Evolutionary conservation across 35 echinoderm and acorn worm genomes (phyloP).

Genomic region (Chiridota heheva): DNA sequence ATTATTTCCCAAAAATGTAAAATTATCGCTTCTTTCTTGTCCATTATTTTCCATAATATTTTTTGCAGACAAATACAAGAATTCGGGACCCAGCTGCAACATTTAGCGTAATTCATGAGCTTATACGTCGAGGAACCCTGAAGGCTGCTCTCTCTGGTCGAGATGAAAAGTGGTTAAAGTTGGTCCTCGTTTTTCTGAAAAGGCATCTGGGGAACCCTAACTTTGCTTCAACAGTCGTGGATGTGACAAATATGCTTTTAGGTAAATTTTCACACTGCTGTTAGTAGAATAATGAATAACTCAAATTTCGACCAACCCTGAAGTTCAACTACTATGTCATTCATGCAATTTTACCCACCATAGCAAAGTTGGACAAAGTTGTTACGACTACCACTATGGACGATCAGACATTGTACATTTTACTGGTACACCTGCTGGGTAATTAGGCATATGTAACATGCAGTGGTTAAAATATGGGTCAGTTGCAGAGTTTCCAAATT

Average conservation of each 20-base stretch:
- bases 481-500: not conserved
- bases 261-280: slow-evolving; percentile 39
- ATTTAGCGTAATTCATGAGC: slow-evolving; percentile 81
- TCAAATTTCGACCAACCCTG: not conserved
- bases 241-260: slow-evolving; percentile 79
- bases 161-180: slow-evolving; percentile 77
- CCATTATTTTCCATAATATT: too few species aligned
- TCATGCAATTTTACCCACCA: too few species aligned
- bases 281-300: not conserved
- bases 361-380: too few species aligned
- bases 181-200: slow-evolving; percentile 77
- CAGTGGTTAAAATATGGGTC: not conserved
- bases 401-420: too few species aligned
- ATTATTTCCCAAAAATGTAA: not conserved
- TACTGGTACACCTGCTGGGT: too few species aligned
- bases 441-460: too few species aligned
- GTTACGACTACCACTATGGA: not conserved
- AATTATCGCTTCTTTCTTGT: too few species aligned
- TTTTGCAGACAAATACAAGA: slow-evolving; percentile 49
- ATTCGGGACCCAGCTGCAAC: slow-evolving; percentile 61
- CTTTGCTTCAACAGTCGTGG: slow-evolving; percentile 62
- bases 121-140: slow-evolving; percentile 71
- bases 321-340: not conserved
- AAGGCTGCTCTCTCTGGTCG: slow-evolving; percentile 88
- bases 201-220: slow-evolving; percentile 83